Conservation (phyloP, 2,888 invertebrate species). For the Morpho achilles region DNA sequence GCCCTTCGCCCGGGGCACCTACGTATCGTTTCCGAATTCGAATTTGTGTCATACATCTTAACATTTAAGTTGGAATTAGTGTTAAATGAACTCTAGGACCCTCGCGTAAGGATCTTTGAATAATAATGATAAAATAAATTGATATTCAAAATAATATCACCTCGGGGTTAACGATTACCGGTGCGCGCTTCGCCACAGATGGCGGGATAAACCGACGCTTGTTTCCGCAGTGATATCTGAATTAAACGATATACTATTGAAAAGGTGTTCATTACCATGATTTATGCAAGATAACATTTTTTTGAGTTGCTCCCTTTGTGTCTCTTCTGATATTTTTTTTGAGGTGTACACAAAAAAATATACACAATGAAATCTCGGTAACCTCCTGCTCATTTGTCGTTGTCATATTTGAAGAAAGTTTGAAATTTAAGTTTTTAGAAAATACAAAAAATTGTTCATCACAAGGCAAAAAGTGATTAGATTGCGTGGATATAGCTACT, state of each 20-base stretch:
- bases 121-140: slow-evolving; percentile 72
- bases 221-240: slow-evolving; percentile 80
- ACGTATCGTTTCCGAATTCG: slow-evolving; percentile 68
- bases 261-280: slow-evolving; percentile 79
- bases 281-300: slow-evolving; percentile 74
- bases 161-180: slow-evolving; percentile 79
- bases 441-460: no score
- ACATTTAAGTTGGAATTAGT: slow-evolving; percentile 49
- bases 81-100: slow-evolving; percentile 67
- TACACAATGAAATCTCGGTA: background rate
- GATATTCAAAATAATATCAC: slow-evolving; percentile 79
- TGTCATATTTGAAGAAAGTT: no score
- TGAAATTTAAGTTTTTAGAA: no score
- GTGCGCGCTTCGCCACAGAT: slow-evolving; percentile 76
- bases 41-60: slow-evolving; percentile 77
- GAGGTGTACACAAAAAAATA: background rate
- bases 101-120: slow-evolving; percentile 62
- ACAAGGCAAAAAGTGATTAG: no score
- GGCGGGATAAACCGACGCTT: slow-evolving; percentile 77
- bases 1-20: slow-evolving; percentile 66
- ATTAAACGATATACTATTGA: slow-evolving; percentile 76
- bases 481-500: no score
- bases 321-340: slow-evolving; percentile 23
- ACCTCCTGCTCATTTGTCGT: background rate
- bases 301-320: slow-evolving; percentile 34